Conservation (phyloP, 1,140 invertebrate species). For the Eurosta solidaginis region DNA sequence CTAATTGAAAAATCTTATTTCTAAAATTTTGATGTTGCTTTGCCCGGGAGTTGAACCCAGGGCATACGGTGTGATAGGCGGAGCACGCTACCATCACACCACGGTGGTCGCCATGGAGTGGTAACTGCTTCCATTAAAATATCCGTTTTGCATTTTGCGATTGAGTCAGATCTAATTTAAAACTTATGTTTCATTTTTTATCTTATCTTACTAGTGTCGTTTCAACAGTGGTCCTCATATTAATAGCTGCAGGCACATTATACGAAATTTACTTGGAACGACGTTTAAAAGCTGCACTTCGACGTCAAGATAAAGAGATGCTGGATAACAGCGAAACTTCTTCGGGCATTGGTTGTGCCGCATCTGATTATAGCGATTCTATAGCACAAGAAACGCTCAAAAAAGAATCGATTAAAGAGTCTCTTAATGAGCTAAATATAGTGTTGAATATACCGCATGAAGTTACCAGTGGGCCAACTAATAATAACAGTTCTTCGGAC, state of each 20-base stretch:
- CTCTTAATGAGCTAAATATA: conserved; percentile 52
- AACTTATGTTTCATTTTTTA: neutral
- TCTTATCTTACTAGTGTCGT: conserved; percentile 62
- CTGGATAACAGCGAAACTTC: conserved; percentile 58
- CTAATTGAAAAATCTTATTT: no score
- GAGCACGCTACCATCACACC: no score
- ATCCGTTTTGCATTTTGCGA: neutral
- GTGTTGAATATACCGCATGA: conserved; percentile 49
- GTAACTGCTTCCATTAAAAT: no score
- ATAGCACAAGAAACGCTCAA: conserved; percentile 44
- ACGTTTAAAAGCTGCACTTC: conserved; percentile 53
- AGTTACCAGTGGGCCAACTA: conserved; percentile 24
- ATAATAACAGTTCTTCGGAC: conserved; percentile 67
- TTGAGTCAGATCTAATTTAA: neutral
- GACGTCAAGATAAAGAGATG: conserved; percentile 55
- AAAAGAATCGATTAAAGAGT: conserved; percentile 47
- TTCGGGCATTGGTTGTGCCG: conserved; percentile 60
- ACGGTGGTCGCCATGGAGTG: no score
- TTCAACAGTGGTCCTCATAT: conserved; percentile 62
- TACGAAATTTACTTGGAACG: conserved; percentile 65
- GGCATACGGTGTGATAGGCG: no score
- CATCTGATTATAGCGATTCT: conserved; percentile 58
- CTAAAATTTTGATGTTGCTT: no score
- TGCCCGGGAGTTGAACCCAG: no score
- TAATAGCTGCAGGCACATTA: conserved; percentile 67